Evolutionary conservation across 2,113 vertebrate genomes (phyloP), one percentile per base, ranked within the genome.

Genomic region (Coptodon rendalli): DNA sequence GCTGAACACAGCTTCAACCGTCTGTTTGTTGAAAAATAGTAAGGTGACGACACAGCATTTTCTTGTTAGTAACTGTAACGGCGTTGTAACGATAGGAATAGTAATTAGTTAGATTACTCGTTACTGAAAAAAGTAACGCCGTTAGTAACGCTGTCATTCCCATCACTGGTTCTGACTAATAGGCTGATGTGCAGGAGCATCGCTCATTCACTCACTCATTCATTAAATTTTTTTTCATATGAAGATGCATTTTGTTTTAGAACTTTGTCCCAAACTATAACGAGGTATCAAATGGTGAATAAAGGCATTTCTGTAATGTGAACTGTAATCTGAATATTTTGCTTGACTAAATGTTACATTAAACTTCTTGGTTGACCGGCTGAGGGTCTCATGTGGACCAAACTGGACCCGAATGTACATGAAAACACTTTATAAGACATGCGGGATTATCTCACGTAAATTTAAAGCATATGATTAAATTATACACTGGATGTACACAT

Each of bases 41-140:
- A 0, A 57, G 4, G 4, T 6, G 3, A 59, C 56, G 0, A 3
- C 24, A 2, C 56, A 0, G 0, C 13, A 29, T 59, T 59, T 29
- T 29, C 24, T 59, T 59, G 7, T 59, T 59, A 59, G 24, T 29
- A 16, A 29, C 1, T 0, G 13, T 16, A 59, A 59, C 0, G 2
- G 54, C 24, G 0, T 59, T 59, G 56, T 9, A 29, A 0, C 1
- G 13, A 14, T 56, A 56, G 11, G 7, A 27, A 27, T 56, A 7
- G 22, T 6, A 13, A 56, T 7, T 56, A 56, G 54, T 27, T 56
- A 14, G 54, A 56, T 56, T 56, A 56, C 4, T 56, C 22, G 4
- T 56, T 56, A 14, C 22, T 56, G 54, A 56, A 56, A 56, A 56
- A 56, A 56, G 22, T 56, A 56, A 56, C 1, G 5, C 3, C 2